Conservation (phyloP, 2,113 vertebrate genomes). For the Struthio camelus region DNA sequence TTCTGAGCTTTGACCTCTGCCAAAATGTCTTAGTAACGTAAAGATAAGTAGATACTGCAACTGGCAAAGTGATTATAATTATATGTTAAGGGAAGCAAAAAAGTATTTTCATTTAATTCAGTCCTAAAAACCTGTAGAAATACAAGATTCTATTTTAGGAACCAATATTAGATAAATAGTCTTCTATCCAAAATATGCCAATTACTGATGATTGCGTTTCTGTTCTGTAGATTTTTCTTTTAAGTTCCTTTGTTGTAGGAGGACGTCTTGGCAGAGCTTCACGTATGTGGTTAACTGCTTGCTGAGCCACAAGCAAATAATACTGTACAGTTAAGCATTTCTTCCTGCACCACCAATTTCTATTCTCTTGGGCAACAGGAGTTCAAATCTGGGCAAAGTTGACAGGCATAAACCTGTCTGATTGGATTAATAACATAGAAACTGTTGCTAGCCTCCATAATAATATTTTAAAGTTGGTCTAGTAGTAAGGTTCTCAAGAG, state of each 20-base stretch:
- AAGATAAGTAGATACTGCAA: neutral
- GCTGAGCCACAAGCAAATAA: constrained; percentile 47
- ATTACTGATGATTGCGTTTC: constrained; percentile 32
- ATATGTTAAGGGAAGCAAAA: neutral
- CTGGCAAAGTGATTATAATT: neutral
- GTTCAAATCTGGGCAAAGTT: constrained; percentile 56
- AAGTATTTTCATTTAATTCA: constrained; percentile 4
- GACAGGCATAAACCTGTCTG: constrained; percentile 28
- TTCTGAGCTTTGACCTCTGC: neutral
- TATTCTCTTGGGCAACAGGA: constrained; percentile 49
- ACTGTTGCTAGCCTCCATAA: constrained; percentile 9
- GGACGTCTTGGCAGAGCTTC: constrained; percentile 40
- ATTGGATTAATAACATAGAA: constrained; percentile 45
- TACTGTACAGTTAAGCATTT: constrained; percentile 55
- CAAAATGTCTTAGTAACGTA: neutral
- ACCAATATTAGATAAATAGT: constrained; percentile 43
- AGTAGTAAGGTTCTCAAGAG: constrained; percentile 6
- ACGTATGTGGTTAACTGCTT: constrained; percentile 52
- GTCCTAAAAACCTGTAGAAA: constrained; percentile 30
- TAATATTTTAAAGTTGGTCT: constrained; percentile 21
- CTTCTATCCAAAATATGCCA: constrained; percentile 33
- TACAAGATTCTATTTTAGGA: constrained; percentile 46
- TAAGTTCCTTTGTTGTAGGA: constrained; percentile 61
- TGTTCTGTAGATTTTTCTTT: neutral
- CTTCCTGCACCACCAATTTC: constrained; percentile 56